A percentile compares a stretch with the other conserved stretches of the same genome.
These are phyloP conservation scores for Parthenolecanium corni DNA, from an alignment of 2,888 invertebrate genomes.

Conservation along the genomic window DNA sequence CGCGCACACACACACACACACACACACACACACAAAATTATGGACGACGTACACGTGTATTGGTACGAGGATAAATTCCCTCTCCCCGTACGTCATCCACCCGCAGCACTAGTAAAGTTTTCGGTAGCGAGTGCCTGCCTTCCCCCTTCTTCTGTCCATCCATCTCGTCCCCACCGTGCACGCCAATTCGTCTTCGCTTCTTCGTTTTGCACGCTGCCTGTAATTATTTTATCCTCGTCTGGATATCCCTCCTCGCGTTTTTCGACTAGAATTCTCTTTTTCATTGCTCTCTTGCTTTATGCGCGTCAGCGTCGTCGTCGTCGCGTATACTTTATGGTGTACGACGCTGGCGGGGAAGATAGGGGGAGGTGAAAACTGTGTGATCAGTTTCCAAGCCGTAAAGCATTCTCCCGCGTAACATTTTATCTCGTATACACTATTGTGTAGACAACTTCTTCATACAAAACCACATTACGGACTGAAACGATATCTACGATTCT, in stretches of 20 bases:
- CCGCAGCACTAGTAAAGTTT: constrained; percentile 17
- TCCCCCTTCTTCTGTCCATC: constrained; percentile 6
- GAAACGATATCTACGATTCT: constrained; percentile 1
- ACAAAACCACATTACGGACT: constrained; percentile 20
- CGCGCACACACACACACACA: not conserved
- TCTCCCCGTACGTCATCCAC: constrained; percentile 13
- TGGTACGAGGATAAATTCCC: not conserved
- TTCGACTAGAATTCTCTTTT: no score
- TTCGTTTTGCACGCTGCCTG: constrained; percentile 12
- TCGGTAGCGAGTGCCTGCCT: not conserved
- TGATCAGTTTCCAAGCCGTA: constrained; percentile 32
- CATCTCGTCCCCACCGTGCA: not conserved
- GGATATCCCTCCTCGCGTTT: constrained; percentile 19
- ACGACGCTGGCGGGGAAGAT: constrained; percentile 15
- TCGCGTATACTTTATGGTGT: constrained; percentile 22
- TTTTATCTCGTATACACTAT: constrained; percentile 32
- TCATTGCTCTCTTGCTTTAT: no score
- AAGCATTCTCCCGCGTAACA: constrained; percentile 32
- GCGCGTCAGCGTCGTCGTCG: no score
- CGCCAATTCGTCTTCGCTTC: constrained; percentile 9
- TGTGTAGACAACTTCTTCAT: constrained; percentile 30
- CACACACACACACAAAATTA: not conserved
- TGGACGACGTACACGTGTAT: not conserved
- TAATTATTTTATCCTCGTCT: constrained; percentile 29
- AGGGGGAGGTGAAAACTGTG: constrained; percentile 18